A percentile compares a stretch with the other conserved stretches of the same genome.
phyloP scores from a whole-genome alignment of 2,797 vertebrate genomes.

The Passerculus sandwichensis region DNA sequence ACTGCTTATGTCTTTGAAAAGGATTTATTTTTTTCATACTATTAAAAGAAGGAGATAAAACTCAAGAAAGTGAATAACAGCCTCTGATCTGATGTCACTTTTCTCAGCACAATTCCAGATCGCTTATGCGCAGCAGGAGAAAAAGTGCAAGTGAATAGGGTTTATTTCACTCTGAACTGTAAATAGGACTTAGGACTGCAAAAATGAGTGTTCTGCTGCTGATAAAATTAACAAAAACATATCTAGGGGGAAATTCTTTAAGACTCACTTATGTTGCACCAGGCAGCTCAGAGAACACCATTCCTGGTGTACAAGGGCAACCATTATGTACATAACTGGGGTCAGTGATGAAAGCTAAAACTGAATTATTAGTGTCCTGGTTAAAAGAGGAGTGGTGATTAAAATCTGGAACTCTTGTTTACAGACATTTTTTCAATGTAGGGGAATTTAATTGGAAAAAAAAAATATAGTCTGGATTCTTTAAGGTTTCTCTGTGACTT shows the following conservation, averaged over 20 bases:
- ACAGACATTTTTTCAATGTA: neutral
- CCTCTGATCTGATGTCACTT: neutral
- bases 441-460: neutral
- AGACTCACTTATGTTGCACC: neutral
- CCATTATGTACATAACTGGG: accelerated
- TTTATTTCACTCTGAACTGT: neutral
- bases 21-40: neutral
- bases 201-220: neutral
- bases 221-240: neutral
- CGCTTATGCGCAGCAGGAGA: neutral
- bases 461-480: neutral
- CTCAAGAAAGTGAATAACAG: neutral
- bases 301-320: neutral
- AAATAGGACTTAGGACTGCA: neutral
- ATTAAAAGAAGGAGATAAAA: constrained; percentile 3
- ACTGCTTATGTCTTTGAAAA: constrained; percentile 6
- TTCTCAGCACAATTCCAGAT: neutral
- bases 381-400: neutral
- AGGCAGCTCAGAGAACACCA: neutral
- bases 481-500: neutral
- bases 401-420: neutral
- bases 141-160: neutral
- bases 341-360: neutral
- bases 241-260: neutral
- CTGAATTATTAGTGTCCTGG: neutral